These are phyloP conservation scores for Apodemus agrarius DNA, from an alignment of 2,797 vertebrate species.

Conservation along the genomic window DNA sequence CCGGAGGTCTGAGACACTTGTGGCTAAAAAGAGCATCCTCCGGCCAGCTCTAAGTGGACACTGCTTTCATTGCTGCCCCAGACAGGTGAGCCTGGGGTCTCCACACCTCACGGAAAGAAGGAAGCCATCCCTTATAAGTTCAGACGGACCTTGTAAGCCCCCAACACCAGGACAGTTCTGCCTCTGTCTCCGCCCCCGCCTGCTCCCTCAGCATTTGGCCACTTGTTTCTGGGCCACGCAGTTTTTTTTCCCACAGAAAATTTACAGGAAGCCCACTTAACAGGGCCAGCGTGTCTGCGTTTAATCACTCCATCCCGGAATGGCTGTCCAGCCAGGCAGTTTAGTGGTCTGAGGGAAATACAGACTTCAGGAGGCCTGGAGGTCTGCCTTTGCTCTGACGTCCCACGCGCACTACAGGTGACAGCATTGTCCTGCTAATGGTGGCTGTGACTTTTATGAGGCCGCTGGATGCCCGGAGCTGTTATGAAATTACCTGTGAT, in stretches of 20 bases:
- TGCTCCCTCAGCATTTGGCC: not conserved
- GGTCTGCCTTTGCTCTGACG: slow-evolving; percentile 15
- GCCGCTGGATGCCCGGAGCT: not conserved
- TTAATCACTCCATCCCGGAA: not conserved
- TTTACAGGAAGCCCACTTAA: slow-evolving; percentile 36
- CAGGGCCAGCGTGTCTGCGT: not conserved
- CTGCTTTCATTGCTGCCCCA: not conserved
- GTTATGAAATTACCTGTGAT: not conserved
- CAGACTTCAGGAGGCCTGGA: not conserved
- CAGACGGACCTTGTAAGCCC: accelerated
- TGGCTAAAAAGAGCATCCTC: too few species aligned
- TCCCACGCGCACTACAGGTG: not conserved
- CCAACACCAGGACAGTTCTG: not conserved
- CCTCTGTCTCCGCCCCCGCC: accelerated
- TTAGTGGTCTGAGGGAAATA: not conserved
- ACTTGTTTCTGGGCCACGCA: not conserved
- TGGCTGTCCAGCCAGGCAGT: not conserved
- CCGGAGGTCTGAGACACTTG: not conserved
- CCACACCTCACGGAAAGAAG: not conserved
- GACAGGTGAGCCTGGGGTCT: not conserved
- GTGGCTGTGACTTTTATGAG: slow-evolving; percentile 36
- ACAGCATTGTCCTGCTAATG: slow-evolving; percentile 28
- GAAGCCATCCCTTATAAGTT: not conserved
- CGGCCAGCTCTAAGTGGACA: not conserved
- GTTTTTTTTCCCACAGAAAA: not conserved